Evolutionary conservation across 2,113 vertebrate genomes (phyloP).

Genomic region (Lophotis ruficrista): DNA sequence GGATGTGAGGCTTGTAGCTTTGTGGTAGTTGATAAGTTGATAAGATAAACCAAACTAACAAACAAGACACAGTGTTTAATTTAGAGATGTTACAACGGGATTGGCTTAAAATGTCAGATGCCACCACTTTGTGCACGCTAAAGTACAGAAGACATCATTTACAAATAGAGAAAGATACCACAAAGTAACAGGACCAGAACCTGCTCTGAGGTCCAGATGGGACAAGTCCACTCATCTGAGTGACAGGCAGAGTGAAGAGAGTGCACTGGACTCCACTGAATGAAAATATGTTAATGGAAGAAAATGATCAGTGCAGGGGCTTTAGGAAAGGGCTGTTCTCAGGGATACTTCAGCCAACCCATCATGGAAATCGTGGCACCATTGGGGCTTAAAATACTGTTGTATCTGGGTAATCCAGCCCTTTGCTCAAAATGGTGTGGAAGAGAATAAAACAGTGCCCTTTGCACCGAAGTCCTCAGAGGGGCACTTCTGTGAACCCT

Average conservation of each 20-base stretch:
- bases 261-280: not conserved
- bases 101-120: conserved; percentile 23
- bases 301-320: not conserved
- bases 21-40: not conserved
- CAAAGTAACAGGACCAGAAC: not conserved
- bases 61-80: conserved; percentile 13
- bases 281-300: not conserved
- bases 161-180: not conserved
- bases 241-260: not conserved
- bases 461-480: not conserved
- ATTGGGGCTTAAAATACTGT: not conserved
- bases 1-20: not conserved
- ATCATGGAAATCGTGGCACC: accelerated
- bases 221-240: not conserved
- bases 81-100: not conserved
- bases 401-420: not conserved
- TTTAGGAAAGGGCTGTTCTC: not conserved
- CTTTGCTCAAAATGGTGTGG: not conserved
- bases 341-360: not conserved
- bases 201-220: not conserved
- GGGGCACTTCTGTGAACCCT: not conserved
- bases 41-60: conserved; percentile 39
- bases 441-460: not conserved
- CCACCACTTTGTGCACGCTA: not conserved
- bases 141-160: conserved; percentile 6